These are phyloP conservation scores for Monopterus albus DNA, from an alignment of 2,113 vertebrate species.

Conservation along the genomic window DNA sequence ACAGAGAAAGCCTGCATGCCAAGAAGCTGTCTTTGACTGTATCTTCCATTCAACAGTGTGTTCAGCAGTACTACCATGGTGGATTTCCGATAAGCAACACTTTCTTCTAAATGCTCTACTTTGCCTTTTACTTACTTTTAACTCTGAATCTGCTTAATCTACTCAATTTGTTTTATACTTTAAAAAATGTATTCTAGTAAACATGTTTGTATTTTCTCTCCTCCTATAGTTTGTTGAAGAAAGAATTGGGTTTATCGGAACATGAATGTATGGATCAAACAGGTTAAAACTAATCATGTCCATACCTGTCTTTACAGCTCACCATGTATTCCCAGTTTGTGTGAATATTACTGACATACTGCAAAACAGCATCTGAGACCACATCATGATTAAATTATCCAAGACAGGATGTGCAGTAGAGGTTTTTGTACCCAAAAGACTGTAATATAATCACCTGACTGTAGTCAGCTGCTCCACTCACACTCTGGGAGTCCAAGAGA, in stretches of 20 bases:
- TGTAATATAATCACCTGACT: slow-evolving; percentile 60
- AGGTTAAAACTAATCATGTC: background rate
- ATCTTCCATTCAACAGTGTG: slow-evolving; percentile 83
- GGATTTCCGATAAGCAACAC: slow-evolving; percentile 22
- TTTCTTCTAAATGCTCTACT: background rate
- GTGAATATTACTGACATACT: slow-evolving; percentile 8
- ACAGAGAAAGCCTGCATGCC: slow-evolving; percentile 22
- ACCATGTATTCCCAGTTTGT: slow-evolving; percentile 68
- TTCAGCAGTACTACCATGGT: slow-evolving; percentile 81
- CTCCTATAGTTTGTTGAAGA: background rate
- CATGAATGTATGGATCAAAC: slow-evolving; percentile 13
- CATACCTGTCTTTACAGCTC: slow-evolving; percentile 39
- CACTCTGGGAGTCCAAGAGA: slow-evolving; percentile 2
- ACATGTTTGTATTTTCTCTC: background rate
- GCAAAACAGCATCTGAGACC: slow-evolving; percentile 44
- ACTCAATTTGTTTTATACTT: too few species aligned
- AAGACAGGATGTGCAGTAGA: slow-evolving; percentile 58
- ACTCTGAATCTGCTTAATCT: too few species aligned
- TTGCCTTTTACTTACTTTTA: too few species aligned
- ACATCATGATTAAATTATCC: slow-evolving; percentile 64
- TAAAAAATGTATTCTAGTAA: too few species aligned
- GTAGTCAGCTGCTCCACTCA: slow-evolving; percentile 31
- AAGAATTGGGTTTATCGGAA: too few species aligned
- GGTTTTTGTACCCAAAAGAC: slow-evolving; percentile 37
- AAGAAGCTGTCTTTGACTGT: slow-evolving; percentile 29